Evolutionary conservation across 2,797 vertebrate species (phyloP), one percentile per base, ranked within the genome.

Genomic region (Argyrosomus regius): DNA sequence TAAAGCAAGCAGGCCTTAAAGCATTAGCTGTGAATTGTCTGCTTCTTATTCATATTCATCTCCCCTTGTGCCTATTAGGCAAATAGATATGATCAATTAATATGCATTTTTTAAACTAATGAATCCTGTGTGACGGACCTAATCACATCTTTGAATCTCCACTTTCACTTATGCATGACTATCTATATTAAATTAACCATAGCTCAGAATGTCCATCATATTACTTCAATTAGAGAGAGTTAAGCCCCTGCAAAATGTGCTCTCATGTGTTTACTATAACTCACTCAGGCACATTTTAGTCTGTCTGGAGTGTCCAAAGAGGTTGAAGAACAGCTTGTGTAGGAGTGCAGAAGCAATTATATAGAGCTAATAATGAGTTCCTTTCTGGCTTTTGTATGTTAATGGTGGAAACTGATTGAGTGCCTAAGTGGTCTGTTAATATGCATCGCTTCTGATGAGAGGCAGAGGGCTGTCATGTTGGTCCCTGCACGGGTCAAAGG

Each of bases 1-100:
- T 69, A 65, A 87, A 80, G 54, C 58, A 39, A 75, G 39, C 5
- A 18, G 48, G 41, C 45, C 74, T 54, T 26, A 3, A 72, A 80
- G 71, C 82, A 75, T 31, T n/a, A 64, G 60, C 71, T 74, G 46
- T 41, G 80, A 64, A 81, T 72, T 58, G 39, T 75, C 65, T 77
- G 22, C 63, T 76, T 72, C 56, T 82, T 66, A 81, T 89, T 90
- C 46, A 62, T 81, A 82, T 72, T 82, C 59, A 65, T 77, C 39
- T 52, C 56, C 45, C 70, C 39, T 45, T 60, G 28, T 63, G 75
- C 69, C 64, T 66, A 77, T 80, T 63, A 86, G 80, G 28, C 26
- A 58, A 79, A 83, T 83, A 75, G 54, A 85, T 75, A 65, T 71
- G 72, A 87, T 85, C 80, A 74, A 72, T 86, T 84, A 89, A 83